Conservation (phyloP, 2,888 invertebrate species). For the Venustoraphidia nigricollis region DNA sequence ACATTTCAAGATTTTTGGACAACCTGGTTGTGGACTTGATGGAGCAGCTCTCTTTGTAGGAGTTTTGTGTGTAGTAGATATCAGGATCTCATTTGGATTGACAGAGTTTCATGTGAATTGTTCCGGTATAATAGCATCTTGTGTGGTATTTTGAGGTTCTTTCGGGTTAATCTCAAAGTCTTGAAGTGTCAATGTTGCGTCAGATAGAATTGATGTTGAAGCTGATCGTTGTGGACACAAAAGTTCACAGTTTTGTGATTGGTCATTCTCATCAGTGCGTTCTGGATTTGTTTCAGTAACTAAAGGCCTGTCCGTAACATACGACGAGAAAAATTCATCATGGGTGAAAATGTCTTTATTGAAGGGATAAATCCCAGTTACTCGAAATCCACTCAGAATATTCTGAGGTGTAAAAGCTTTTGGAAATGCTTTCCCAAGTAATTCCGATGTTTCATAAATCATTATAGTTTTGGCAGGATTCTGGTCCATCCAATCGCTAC, state of each 20-base stretch:
- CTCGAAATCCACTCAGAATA: conserved; percentile 17
- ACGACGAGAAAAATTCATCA: conserved; percentile 14
- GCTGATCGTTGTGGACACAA: no score
- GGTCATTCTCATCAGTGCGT: not conserved
- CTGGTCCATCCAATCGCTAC: conserved; percentile 8
- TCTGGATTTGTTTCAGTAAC: conserved; percentile 2
- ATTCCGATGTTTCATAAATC: conserved; percentile 20
- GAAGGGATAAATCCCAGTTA: conserved; percentile 19
- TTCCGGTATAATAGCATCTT: no score
- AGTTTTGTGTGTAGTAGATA: no score
- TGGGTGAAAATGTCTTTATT: conserved; percentile 18
- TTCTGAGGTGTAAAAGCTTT: conserved; percentile 10
- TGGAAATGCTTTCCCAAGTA: conserved; percentile 15
- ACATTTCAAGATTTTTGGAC: not conserved
- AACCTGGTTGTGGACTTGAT: no score
- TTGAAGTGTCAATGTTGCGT: no score
- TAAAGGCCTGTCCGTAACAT: conserved; percentile 12
- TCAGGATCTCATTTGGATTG: no score
- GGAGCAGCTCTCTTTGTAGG: no score
- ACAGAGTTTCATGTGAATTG: no score
- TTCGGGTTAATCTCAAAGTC: no score
- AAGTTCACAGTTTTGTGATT: no score
- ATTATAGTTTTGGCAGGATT: conserved; percentile 13
- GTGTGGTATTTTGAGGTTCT: no score
- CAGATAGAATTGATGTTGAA: no score